phyloP scores from a whole-genome alignment of 2,888 invertebrate genomes.

The Papilio protenor region DNA sequence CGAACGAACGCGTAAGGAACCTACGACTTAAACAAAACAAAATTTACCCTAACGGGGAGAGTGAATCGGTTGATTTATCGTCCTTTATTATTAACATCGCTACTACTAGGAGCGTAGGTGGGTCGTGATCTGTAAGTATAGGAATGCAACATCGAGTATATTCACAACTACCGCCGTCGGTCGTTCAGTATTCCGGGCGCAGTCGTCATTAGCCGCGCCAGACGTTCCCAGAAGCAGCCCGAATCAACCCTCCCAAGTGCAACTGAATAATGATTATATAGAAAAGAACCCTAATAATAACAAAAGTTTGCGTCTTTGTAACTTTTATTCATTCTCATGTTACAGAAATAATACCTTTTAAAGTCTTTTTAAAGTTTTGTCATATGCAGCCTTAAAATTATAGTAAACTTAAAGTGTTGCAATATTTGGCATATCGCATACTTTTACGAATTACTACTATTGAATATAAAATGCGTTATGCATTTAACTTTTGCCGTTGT shows the following conservation, averaged over 20 bases:
- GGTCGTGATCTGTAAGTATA: conserved; percentile 43
- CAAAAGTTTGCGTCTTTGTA: conserved; percentile 52
- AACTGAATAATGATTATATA: conserved; percentile 76
- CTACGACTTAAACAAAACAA: conserved; percentile 76
- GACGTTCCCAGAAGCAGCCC: conserved; percentile 75
- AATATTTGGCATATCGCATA: background rate
- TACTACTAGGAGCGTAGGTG: conserved; percentile 34
- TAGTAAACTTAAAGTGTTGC: background rate
- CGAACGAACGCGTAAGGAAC: conserved; percentile 69
- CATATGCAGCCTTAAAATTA: background rate
- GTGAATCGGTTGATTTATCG: conserved; percentile 73
- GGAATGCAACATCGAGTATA: conserved; percentile 45
- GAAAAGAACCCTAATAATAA: conserved; percentile 62
- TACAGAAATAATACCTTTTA: conserved; percentile 22
- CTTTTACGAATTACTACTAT: conserved; percentile 4
- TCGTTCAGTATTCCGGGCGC: conserved; percentile 77
- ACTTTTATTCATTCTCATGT: background rate
- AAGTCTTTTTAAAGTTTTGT: conserved; percentile 41
- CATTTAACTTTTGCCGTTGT: conserved; percentile 80
- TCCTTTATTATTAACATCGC: conserved; percentile 61
- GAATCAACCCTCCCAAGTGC: conserved; percentile 63
- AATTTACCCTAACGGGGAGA: conserved; percentile 70
- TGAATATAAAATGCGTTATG: conserved; percentile 70
- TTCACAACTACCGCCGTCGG: conserved; percentile 44
- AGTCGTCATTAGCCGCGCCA: conserved; percentile 77